phyloP scores from a whole-genome alignment of 2,888 invertebrate genomes.

The Pteria penguin region DNA sequence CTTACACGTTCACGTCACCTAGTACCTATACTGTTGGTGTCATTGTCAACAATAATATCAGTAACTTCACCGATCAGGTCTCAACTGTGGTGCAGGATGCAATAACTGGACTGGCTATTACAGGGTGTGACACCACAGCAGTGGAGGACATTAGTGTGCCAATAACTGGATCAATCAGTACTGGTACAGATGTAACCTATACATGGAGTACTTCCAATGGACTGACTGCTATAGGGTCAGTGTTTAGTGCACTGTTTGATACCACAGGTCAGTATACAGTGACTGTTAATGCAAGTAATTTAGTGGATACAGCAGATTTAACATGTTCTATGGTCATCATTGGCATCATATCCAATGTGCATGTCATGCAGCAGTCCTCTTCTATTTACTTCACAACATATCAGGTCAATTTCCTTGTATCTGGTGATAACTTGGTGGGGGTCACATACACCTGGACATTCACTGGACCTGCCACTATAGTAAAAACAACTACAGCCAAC shows the following conservation, averaged over 20 bases:
- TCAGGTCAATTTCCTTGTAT: slow-evolving; percentile 47
- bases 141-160: slow-evolving; percentile 38
- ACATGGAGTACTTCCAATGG: slow-evolving; percentile 40
- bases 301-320: slow-evolving; percentile 40
- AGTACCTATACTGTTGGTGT: slow-evolving; percentile 44
- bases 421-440: slow-evolving; percentile 52
- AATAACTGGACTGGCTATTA: slow-evolving; percentile 45
- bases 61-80: slow-evolving; percentile 16
- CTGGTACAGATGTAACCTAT: slow-evolving; percentile 55
- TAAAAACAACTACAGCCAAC: slow-evolving; percentile 26
- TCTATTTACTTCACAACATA: slow-evolving; percentile 52
- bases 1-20: slow-evolving; percentile 32
- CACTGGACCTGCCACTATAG: slow-evolving; percentile 41
- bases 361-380: slow-evolving; percentile 28
- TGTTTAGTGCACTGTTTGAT: slow-evolving; percentile 41
- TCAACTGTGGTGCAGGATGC: slow-evolving; percentile 48
- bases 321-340: slow-evolving; percentile 49
- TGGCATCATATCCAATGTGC: slow-evolving; percentile 51
- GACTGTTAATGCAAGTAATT: slow-evolving; percentile 53
- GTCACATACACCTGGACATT: slow-evolving; percentile 55
- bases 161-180: slow-evolving; percentile 36
- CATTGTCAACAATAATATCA: slow-evolving; percentile 54
- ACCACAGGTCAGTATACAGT: slow-evolving; percentile 49
- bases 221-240: slow-evolving; percentile 20
- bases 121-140: slow-evolving; percentile 44